Evolutionary conservation across 2,113 vertebrate species (phyloP), one percentile per base, ranked within the genome.

Genomic region (Thryonomys swinderianus): DNA sequence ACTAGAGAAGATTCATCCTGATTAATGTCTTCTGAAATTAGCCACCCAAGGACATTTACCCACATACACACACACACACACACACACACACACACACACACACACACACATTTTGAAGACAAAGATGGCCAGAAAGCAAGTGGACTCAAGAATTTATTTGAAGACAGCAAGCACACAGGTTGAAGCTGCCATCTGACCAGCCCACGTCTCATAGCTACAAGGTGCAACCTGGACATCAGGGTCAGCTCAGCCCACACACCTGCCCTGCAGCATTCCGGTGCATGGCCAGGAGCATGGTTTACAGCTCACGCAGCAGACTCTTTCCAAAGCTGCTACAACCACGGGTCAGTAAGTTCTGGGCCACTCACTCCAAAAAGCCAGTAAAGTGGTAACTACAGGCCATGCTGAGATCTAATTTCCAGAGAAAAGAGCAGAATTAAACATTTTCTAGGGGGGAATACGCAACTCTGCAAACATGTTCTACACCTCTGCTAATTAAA

Each of bases 241-340:
- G 9, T 30, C 25, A 34, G 45, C 45, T 57, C n/a, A 12, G 30
- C 45, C 45, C 34, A 71, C 1, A 4, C n/a, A 51, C 1, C 27
- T 3, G 2, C 55, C 80, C 16, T 17, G 1, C 57, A 1, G 45
- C 21, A 76, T 20, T 61, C 10, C 0, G 2, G 27, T 25, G 9
- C 25, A 0, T 0, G 27, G 3, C 13, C 79, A 13, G 40, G 37
- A 23, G 13, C 18, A 14, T 0, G 0, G 7, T n/a, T 82, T 0
- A 1, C 1, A 23, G 32, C 4, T 82, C 0, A 1, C 1, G 18
- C 4, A 3, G 34, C 62, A 48, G 62, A 42, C 25, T 0, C 1
- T 4, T 23, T 37, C 27, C 1, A 34, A 11, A 62, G 12, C 76
- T 1, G 34, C 61, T 0, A 0, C 45, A n/a, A 30, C 57, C 62